Evolutionary conservation across 2,797 vertebrate species (phyloP).

Genomic region (Gorsachius magnificus): DNA sequence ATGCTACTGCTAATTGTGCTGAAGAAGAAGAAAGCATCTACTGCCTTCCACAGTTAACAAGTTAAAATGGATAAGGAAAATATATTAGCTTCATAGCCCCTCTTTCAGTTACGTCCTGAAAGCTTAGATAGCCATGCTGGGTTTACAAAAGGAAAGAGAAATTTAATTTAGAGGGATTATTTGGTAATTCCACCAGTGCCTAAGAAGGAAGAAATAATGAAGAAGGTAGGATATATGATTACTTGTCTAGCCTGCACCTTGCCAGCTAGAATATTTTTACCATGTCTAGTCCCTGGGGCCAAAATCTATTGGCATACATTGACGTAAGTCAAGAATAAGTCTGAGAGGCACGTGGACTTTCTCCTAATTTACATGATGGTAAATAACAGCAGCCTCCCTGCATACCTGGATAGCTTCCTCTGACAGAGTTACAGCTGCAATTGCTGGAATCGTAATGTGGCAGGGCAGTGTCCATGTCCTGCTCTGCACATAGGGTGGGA

Average conservation of each 20-base stretch:
- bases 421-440: neutral
- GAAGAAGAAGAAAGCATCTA: neutral
- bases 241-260: neutral
- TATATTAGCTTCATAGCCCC: neutral
- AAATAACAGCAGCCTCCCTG: neutral
- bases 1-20: neutral
- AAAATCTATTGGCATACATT: neutral
- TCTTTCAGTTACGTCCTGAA: neutral
- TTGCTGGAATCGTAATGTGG: rapidly evolving
- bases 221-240: conserved; percentile 11
- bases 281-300: neutral
- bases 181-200: neutral
- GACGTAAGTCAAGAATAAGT: neutral
- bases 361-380: neutral
- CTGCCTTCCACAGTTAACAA: neutral
- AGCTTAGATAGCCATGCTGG: neutral
- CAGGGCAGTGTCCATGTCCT: neutral
- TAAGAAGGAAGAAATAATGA: neutral
- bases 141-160: conserved; percentile 9
- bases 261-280: neutral
- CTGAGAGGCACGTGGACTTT: neutral
- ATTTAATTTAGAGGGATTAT: conserved; percentile 26
- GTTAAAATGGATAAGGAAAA: conserved; percentile 13
- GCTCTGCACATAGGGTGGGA: neutral
- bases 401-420: neutral